These are phyloP conservation scores for Pheosia gnoma DNA, from an alignment of 2,888 invertebrate species.

Conservation along the genomic window DNA sequence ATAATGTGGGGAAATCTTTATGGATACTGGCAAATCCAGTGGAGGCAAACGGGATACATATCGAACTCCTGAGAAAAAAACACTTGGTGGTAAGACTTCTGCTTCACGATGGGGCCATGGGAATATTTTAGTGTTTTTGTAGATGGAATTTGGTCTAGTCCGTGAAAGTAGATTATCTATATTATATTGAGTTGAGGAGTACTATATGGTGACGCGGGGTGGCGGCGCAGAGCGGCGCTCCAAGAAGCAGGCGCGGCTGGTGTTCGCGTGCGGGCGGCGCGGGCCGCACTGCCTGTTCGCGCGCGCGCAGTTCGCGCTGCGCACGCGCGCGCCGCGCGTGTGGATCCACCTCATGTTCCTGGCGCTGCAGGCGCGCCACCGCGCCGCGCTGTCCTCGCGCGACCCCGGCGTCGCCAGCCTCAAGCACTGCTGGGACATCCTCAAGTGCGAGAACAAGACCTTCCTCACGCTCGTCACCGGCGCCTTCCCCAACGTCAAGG, in stretches of 20 bases:
- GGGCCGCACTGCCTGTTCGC: conserved; percentile 95
- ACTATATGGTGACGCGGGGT: neutral
- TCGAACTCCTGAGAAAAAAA: too few relatives aligned
- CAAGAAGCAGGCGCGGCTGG: conserved; percentile 94
- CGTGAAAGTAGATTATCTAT: too few relatives aligned
- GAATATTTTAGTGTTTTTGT: too few relatives aligned
- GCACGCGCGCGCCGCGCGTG: conserved; percentile 91
- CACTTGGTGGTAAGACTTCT: too few relatives aligned
- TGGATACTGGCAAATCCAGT: too few relatives aligned
- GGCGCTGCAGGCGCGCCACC: conserved; percentile 92
- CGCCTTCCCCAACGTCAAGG: conserved; percentile 95
- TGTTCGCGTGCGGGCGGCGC: conserved; percentile 95
- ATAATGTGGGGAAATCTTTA: too few relatives aligned
- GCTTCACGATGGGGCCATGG: too few relatives aligned
- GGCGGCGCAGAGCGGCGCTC: conserved; percentile 89
- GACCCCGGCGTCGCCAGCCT: conserved; percentile 92
- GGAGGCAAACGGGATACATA: too few relatives aligned
- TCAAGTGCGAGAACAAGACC: conserved; percentile 95
- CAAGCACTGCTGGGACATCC: conserved; percentile 97
- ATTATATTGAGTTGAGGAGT: neutral
- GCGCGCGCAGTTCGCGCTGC: conserved; percentile 90
- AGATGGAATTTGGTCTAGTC: too few relatives aligned
- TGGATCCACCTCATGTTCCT: conserved; percentile 99
- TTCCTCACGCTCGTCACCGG: conserved; percentile 96
- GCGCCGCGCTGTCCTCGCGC: conserved; percentile 90